These are phyloP conservation scores for Embidobia sp. DNA, from an alignment of 2,888 invertebrate species.

Conservation along the genomic window DNA sequence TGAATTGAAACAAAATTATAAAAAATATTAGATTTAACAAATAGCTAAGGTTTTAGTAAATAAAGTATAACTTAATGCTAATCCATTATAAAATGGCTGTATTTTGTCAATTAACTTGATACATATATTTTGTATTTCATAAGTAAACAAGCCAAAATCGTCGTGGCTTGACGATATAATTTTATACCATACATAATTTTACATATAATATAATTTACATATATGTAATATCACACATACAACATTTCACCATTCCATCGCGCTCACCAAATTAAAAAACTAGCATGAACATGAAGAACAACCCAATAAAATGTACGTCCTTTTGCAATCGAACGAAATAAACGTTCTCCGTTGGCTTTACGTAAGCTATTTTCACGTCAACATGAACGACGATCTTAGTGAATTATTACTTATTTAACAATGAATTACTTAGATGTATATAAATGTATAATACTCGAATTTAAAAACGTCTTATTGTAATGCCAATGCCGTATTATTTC, in stretches of 20 bases:
- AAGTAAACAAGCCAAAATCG: constrained; percentile 73
- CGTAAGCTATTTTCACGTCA: constrained; percentile 1
- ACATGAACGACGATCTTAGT: neutral
- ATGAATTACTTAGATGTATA: too few species aligned
- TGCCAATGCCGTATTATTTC: constrained; percentile 70
- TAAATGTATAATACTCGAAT: too few species aligned
- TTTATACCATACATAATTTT: constrained; percentile 78
- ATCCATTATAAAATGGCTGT: constrained; percentile 81
- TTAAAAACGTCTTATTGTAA: constrained; percentile 75
- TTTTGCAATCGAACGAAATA: constrained; percentile 9
- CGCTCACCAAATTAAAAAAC: constrained; percentile 33
- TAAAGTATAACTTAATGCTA: too few species aligned
- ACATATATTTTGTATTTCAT: constrained; percentile 79
- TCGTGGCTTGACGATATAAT: constrained; percentile 73
- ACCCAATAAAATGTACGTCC: constrained; percentile 2
- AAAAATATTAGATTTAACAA: too few species aligned
- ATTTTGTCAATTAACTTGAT: constrained; percentile 79
- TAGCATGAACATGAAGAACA: constrained; percentile 20
- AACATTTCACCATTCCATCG: constrained; percentile 68
- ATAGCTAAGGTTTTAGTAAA: too few species aligned
- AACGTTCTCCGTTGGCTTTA: neutral
- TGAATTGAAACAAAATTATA: too few species aligned
- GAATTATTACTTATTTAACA: too few species aligned
- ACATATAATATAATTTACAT: constrained; percentile 79
- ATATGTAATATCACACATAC: constrained; percentile 80